These are phyloP conservation scores for Muscina levida DNA, from an alignment of 2,888 invertebrate species.

Conservation along the genomic window DNA sequence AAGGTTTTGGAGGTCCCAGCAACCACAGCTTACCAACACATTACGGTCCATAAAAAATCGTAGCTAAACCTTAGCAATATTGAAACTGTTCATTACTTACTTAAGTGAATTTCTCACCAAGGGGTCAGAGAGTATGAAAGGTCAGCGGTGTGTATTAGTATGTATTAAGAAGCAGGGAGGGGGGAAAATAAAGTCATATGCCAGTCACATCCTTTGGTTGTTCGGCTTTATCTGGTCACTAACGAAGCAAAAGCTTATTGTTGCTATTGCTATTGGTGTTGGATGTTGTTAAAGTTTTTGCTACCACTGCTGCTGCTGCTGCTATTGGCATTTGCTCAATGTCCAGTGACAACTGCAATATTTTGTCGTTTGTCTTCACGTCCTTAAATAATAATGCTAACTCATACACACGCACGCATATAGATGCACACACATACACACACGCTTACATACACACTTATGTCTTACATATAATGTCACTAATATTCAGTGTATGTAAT, in stretches of 20 bases:
- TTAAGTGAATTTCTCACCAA: conserved; percentile 25
- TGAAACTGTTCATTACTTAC: conserved; percentile 37
- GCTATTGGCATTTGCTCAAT: conserved; percentile 58
- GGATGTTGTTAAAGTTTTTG: conserved; percentile 29
- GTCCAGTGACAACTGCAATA: conserved; percentile 57
- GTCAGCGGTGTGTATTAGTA: background rate
- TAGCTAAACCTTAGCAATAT: background rate
- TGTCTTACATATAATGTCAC: too few relatives aligned
- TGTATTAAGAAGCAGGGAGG: conserved; percentile 26
- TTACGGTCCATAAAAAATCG: conserved; percentile 14
- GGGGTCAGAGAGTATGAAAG: background rate
- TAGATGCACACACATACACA: background rate
- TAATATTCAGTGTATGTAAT: too few relatives aligned
- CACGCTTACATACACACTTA: too few relatives aligned
- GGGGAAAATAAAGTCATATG: conserved; percentile 48
- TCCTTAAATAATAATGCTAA: conserved; percentile 32
- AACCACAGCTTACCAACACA: background rate
- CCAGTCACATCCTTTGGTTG: conserved; percentile 60
- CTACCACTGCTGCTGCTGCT: conserved; percentile 49
- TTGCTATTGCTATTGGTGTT: conserved; percentile 38
- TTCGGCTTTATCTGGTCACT: conserved; percentile 52
- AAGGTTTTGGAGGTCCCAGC: background rate
- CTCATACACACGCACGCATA: background rate
- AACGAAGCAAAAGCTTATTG: conserved; percentile 62
- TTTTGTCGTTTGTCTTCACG: conserved; percentile 49